phyloP scores from a whole-genome alignment of 1,140 invertebrate genomes.

The Latrodectus geometricus region DNA sequence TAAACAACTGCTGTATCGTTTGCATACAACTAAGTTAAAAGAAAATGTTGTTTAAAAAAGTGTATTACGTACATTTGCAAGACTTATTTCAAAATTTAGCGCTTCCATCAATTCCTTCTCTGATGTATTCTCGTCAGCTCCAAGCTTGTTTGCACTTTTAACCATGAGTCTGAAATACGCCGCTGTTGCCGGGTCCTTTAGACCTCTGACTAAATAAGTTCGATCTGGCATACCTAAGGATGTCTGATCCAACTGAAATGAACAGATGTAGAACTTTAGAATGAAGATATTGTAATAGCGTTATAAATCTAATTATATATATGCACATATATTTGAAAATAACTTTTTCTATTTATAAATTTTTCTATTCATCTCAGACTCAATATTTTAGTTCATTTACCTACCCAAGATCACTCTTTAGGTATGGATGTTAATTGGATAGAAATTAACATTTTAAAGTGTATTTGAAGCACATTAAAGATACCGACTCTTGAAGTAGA shows the following conservation, averaged over 20 bases:
- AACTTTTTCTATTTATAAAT: background rate
- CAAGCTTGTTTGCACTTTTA: conserved; percentile 87
- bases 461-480: too few species aligned
- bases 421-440: too few species aligned
- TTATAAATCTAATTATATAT: conserved; percentile 87
- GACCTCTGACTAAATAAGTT: conserved; percentile 84
- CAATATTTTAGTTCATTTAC: too few species aligned
- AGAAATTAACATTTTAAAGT: too few species aligned
- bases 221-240: too few species aligned
- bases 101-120: conserved; percentile 84
- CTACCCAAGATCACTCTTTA: too few species aligned
- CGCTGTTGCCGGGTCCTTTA: conserved; percentile 68
- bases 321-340: background rate
- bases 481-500: too few species aligned
- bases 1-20: too few species aligned
- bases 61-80: conserved; percentile 87
- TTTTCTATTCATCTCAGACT: too few species aligned
- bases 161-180: conserved; percentile 72
- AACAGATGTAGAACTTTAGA: background rate
- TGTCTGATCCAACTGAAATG: too few species aligned
- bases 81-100: conserved; percentile 88
- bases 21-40: too few species aligned
- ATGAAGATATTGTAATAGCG: conserved; percentile 71
- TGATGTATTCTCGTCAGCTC: conserved; percentile 80
- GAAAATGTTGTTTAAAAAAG: too few species aligned